Evolutionary conservation across 2,888 invertebrate species (phyloP).

Genomic region (Troglohyphantes excavatus): DNA sequence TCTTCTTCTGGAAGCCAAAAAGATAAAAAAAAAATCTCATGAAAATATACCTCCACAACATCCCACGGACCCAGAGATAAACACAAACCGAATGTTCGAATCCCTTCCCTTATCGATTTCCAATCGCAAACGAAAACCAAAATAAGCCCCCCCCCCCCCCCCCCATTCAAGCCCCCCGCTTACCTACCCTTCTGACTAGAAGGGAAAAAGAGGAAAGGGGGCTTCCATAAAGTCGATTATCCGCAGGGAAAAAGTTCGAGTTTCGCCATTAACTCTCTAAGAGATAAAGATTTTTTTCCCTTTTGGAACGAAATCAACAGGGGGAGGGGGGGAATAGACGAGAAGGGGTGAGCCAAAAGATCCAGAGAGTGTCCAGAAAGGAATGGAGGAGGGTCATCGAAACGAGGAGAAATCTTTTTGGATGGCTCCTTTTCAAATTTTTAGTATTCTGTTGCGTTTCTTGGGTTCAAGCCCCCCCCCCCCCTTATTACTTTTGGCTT

Average conservation of each 20-base stretch:
- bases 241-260: slow-evolving; percentile 50
- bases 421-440: slow-evolving; percentile 56
- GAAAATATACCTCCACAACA: slow-evolving; percentile 8
- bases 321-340: background rate
- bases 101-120: slow-evolving; percentile 33
- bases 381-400: background rate
- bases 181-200: too few relatives aligned
- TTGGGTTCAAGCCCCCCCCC: background rate
- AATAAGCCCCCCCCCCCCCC: background rate
- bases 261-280: slow-evolving; percentile 53
- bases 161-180: background rate
- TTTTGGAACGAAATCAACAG: slow-evolving; percentile 22
- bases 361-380: slow-evolving; percentile 13
- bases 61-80: slow-evolving; percentile 20
- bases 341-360: too few relatives aligned
- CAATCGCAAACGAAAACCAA: slow-evolving; percentile 47
- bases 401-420: slow-evolving; percentile 33
- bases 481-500: slow-evolving; percentile 10
- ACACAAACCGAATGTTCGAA: slow-evolving; percentile 5
- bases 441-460: slow-evolving; percentile 37
- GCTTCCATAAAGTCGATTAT: slow-evolving; percentile 56
- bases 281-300: slow-evolving; percentile 44
- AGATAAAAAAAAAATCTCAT: slow-evolving; percentile 3
- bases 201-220: too few relatives aligned
- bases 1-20: background rate